Percentiles rank a stretch among this genome's conserved stretches.
phyloP scores from a whole-genome alignment of 2,113 vertebrate genomes.

The Odobenus rosmarus region DNA sequence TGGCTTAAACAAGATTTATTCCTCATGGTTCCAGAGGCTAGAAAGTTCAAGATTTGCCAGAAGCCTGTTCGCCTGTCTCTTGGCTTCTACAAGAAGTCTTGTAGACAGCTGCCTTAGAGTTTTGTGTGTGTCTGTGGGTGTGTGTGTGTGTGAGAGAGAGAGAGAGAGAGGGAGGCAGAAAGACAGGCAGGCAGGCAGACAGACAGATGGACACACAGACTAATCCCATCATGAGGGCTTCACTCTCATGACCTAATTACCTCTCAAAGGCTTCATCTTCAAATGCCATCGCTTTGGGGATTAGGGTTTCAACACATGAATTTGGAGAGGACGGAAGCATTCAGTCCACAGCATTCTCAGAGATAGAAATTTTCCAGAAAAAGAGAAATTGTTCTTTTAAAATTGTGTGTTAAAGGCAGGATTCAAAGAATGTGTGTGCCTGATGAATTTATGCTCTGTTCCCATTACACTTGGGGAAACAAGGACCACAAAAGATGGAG shows the following conservation, averaged over 20 bases:
- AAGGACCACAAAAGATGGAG: not conserved
- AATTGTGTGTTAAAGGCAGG: not conserved
- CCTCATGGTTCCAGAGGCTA: not conserved
- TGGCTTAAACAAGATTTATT: not conserved
- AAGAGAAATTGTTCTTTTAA: not conserved
- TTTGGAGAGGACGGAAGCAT: not conserved
- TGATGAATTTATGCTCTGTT: not conserved
- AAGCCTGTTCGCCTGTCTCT: not conserved
- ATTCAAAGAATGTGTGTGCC: not conserved
- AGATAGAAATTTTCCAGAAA: not conserved
- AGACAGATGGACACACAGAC: not conserved
- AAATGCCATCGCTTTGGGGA: not conserved
- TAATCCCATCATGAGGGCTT: not conserved
- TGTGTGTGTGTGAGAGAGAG: not conserved
- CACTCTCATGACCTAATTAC: not conserved
- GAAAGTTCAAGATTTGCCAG: not conserved
- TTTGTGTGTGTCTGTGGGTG: not conserved
- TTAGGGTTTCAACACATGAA: not conserved
- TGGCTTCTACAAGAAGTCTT: not conserved
- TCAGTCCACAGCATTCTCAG: not conserved
- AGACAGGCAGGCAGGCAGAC: not conserved
- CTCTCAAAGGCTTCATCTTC: not conserved
- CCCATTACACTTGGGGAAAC: not conserved
- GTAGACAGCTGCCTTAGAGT: not conserved
- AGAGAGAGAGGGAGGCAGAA: not conserved